Conservation (phyloP, 1,140 invertebrate genomes). For the Homarus americanus region DNA sequence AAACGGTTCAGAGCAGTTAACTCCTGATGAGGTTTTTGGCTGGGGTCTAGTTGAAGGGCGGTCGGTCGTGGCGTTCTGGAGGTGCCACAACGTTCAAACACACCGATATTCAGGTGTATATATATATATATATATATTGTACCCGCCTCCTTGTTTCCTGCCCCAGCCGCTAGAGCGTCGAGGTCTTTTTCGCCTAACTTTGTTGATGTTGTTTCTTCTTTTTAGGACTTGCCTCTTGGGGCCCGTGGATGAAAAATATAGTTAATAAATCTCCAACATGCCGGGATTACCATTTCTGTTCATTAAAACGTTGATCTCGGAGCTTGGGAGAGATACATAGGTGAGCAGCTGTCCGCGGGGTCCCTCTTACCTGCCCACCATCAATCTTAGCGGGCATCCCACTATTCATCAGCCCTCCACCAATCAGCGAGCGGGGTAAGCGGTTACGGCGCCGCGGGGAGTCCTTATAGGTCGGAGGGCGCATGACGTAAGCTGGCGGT, state of each 20-base stretch:
- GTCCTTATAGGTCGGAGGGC: conserved; percentile 42
- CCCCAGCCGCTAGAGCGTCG: too few relatives aligned
- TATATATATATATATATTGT: too few relatives aligned
- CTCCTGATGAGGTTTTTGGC: conserved; percentile 15
- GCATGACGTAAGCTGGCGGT: conserved; percentile 34
- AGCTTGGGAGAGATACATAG: conserved; percentile 28
- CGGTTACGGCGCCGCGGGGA: conserved; percentile 43
- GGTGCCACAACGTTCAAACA: too few relatives aligned
- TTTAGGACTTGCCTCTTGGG: too few relatives aligned
- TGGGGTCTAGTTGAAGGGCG: too few relatives aligned
- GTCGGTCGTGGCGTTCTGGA: too few relatives aligned
- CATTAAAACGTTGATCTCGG: conserved; percentile 18
- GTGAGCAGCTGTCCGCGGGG: conserved; percentile 45
- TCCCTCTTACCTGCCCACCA: conserved; percentile 46
- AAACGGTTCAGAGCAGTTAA: conserved; percentile 35
- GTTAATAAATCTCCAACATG: background rate
- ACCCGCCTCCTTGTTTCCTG: too few relatives aligned
- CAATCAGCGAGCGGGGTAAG: conserved; percentile 43
- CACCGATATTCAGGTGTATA: too few relatives aligned
- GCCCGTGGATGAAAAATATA: too few relatives aligned
- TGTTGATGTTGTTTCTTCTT: too few relatives aligned
- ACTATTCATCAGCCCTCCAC: conserved; percentile 53
- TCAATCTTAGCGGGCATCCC: conserved; percentile 58
- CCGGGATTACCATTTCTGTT: conserved; percentile 35
- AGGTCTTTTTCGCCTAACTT: too few relatives aligned